Base-by-base conservation (phyloP, 2,113 vertebrate genomes). In the Tragulus kanchil region DNA sequence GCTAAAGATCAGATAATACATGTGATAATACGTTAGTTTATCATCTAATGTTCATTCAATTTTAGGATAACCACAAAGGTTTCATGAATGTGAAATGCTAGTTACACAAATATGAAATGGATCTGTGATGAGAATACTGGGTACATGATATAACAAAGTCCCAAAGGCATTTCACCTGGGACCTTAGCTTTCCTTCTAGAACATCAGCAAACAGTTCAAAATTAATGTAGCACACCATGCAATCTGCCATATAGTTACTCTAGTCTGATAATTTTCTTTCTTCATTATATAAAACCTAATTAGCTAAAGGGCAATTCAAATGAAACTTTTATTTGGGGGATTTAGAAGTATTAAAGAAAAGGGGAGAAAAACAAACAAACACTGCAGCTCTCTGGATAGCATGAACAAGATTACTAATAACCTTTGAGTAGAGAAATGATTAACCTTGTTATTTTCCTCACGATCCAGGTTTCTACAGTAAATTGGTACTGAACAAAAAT, bases 221-320 rank as follows among this genome's bases (percentile, higher is more conserved):
- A 97, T 89, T 58, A 96, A 84, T 75, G 83, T n/a, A 23, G 89
- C 71, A 85, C 36, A 86, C 26, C 52, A 93, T 50, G 82, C 5
- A 97, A 58, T 92, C 77, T 79, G 84, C 81, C 42, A 26, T 26
- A 73, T 42, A 36, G 77, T 95, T 95, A 85, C 97, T 92, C 93
- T 92, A 95, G 85, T 52, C 58, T 73, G 31, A 48, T 97, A 48
- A 83, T 89, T 75, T 94, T 91, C 36, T 77, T 59, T 56, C 61
- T 71, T 36, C 95, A 94, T 94, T 97, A 93, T 89, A 93, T 56
- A 93, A 97, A 97, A 96, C 31, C 94, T 97, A 96, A 98, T 98
- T 98, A 97, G 92, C 92, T 97, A 98, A 98, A 97, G 96, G 94
- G 93, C 89, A 95, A 96, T 86, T 95, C 81, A 96, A 96, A 97